Conservation (phyloP, 2,113 vertebrate genomes). For the Zosterops japonicus region DNA sequence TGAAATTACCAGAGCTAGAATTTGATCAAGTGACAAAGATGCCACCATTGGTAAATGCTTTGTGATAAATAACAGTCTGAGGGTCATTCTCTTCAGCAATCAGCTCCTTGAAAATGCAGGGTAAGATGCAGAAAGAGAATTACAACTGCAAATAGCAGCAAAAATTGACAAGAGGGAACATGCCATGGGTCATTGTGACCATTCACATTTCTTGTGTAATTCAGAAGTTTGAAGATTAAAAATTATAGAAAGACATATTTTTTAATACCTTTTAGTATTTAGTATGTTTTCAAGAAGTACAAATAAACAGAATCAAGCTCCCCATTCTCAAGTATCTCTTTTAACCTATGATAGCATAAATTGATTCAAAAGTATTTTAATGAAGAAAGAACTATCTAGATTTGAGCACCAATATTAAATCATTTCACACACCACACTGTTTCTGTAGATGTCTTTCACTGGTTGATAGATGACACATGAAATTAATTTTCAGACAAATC, state of each 20-base stretch:
- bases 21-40: not conserved
- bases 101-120: not conserved
- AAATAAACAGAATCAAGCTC: not conserved
- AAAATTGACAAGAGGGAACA: not conserved
- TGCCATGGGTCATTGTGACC: not conserved
- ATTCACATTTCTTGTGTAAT: not conserved
- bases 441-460: not conserved
- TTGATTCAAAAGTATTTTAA: not conserved
- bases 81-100: not conserved
- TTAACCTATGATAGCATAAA: not conserved
- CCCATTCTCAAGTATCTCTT: not conserved
- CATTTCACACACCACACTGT: fast-evolving
- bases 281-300: not conserved
- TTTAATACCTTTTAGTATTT: not conserved
- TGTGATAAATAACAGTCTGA: not conserved
- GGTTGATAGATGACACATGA: not conserved
- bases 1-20: not conserved
- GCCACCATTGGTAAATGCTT: not conserved
- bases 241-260: not conserved
- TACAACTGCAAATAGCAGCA: not conserved
- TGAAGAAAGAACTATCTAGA: not conserved
- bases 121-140: not conserved
- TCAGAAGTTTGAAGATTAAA: not conserved
- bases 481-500: not conserved
- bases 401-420: not conserved